phyloP scores from a whole-genome alignment of 2,888 invertebrate species.

The Macrosoma leucophasiata region DNA sequence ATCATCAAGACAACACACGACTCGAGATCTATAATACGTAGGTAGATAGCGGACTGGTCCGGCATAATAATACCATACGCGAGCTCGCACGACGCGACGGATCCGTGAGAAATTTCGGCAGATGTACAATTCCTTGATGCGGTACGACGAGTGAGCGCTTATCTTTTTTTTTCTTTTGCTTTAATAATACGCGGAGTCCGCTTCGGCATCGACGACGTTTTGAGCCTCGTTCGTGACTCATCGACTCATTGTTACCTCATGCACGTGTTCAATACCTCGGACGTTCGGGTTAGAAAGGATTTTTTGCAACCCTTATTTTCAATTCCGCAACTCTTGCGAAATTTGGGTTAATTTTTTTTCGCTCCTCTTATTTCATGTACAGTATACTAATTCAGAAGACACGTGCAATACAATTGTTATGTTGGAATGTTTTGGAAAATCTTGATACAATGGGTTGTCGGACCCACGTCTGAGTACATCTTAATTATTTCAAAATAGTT shows the following conservation, averaged over 20 bases:
- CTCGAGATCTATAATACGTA: slow-evolving; percentile 51
- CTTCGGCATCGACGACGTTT: slow-evolving; percentile 52
- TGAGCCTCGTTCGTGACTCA: slow-evolving; percentile 61
- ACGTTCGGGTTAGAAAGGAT: slow-evolving; percentile 69
- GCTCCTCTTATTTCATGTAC: slow-evolving; percentile 38
- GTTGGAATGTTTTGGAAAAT: slow-evolving; percentile 33
- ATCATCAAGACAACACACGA: slow-evolving; percentile 43
- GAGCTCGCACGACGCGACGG: slow-evolving; percentile 44
- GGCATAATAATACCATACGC: slow-evolving; percentile 66
- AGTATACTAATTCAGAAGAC: slow-evolving; percentile 28
- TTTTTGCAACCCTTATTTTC: slow-evolving; percentile 72
- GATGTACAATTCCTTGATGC: slow-evolving; percentile 75
- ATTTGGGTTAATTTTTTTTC: slow-evolving; percentile 64
- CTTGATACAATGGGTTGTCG: slow-evolving; percentile 36
- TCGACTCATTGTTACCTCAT: slow-evolving; percentile 59
- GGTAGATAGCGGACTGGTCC: slow-evolving; percentile 55
- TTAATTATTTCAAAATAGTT: no score
- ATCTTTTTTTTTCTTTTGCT: slow-evolving; percentile 60
- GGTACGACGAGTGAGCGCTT: slow-evolving; percentile 67
- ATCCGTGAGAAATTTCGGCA: slow-evolving; percentile 76
- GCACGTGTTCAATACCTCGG: slow-evolving; percentile 65
- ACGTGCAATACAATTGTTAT: slow-evolving; percentile 41
- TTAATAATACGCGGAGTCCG: slow-evolving; percentile 62
- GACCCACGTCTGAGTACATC: slow-evolving; percentile 16
- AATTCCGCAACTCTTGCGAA: slow-evolving; percentile 75